Evolutionary conservation across 2,113 vertebrate species (phyloP).

Genomic region (Plecturocebus donacophilus): DNA sequence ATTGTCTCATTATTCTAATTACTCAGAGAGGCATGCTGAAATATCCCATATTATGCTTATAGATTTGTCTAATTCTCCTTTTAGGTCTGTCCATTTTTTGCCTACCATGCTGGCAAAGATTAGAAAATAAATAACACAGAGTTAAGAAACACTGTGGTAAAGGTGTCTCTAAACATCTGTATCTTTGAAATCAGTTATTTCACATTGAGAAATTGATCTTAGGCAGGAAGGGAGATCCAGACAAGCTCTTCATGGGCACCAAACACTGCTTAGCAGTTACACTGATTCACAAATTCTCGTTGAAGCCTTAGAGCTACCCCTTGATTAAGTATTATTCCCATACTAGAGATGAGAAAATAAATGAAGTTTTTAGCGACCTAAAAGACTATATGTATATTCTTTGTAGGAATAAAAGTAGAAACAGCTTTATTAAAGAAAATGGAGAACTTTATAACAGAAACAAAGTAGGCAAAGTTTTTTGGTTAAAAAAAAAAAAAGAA

Average conservation of each 20-base stretch:
- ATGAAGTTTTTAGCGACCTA: background rate
- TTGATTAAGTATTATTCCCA: background rate
- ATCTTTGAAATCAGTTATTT: background rate
- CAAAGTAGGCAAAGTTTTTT: too few relatives aligned
- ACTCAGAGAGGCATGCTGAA: background rate
- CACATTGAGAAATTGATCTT: background rate
- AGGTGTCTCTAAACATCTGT: background rate
- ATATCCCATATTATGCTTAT: background rate
- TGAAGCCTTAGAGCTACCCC: background rate
- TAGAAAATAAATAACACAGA: background rate
- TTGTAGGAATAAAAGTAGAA: too few relatives aligned
- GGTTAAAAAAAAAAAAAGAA: too few relatives aligned
- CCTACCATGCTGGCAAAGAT: background rate
- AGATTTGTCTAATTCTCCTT: background rate
- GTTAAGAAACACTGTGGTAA: background rate
- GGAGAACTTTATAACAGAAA: too few relatives aligned
- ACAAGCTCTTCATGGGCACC: background rate
- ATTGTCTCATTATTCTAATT: background rate
- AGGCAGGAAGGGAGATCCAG: background rate
- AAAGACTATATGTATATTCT: too few relatives aligned
- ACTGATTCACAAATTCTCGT: background rate
- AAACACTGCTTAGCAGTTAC: constrained; percentile 8
- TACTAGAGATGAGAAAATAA: constrained; percentile 7
- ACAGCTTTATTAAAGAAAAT: too few relatives aligned
- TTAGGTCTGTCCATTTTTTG: constrained; percentile 8